A percentile compares a stretch with the other conserved stretches of the same genome.
phyloP scores from a whole-genome alignment of 2,113 vertebrate species.

The Podilymbus podiceps region DNA sequence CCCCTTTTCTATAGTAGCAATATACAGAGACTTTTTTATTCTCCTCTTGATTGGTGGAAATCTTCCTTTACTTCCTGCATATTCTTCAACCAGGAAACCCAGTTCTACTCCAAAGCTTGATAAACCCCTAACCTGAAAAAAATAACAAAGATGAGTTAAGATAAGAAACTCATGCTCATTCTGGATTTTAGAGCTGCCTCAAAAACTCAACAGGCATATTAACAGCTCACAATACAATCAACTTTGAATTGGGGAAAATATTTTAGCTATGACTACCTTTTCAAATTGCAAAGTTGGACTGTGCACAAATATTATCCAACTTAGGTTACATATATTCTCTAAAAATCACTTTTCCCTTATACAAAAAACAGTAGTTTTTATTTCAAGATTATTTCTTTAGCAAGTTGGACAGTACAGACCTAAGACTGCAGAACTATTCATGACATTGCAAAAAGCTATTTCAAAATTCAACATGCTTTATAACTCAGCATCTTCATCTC shows the following conservation, averaged over 20 bases:
- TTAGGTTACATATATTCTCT: neutral
- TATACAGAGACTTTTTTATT: slow-evolving; percentile 82
- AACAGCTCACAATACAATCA: neutral
- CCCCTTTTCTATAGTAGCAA: slow-evolving; percentile 94
- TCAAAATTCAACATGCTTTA: neutral
- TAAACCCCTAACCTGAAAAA: slow-evolving; percentile 83
- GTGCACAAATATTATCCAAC: neutral
- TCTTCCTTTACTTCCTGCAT: slow-evolving; percentile 92
- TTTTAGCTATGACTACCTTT: neutral
- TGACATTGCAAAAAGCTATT: neutral
- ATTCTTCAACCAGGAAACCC: slow-evolving; percentile 95
- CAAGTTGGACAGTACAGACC: neutral
- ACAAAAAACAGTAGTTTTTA: neutral
- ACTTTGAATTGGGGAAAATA: neutral
- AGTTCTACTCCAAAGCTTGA: slow-evolving; percentile 89
- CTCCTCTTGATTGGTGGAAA: slow-evolving; percentile 91
- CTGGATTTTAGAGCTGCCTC: neutral
- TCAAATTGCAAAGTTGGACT: neutral
- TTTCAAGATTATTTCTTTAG: neutral
- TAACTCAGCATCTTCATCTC: neutral
- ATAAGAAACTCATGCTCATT: neutral
- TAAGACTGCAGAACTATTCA: neutral
- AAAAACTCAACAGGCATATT: neutral
- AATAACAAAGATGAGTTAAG: neutral
- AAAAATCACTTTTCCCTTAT: neutral